These are phyloP conservation scores for Stegodyphus mimosarum DNA, from an alignment of 1,140 invertebrate genomes.

Conservation along the genomic window DNA sequence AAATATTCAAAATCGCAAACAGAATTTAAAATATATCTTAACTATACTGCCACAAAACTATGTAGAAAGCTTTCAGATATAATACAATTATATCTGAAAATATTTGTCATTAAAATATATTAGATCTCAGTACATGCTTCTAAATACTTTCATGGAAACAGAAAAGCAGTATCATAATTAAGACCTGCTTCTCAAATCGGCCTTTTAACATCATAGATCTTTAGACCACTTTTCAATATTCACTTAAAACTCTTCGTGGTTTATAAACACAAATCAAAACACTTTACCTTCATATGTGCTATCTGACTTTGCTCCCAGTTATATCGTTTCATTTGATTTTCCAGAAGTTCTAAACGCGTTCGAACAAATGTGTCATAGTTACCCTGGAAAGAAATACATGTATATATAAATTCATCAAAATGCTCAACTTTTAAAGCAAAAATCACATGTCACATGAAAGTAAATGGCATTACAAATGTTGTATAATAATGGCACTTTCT, in stretches of 20 bases:
- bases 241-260: too few species aligned
- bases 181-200: constrained; percentile 29
- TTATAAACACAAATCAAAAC: too few species aligned
- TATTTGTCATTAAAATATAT: neutral
- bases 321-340: constrained; percentile 99
- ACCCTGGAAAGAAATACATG: constrained; percentile 70
- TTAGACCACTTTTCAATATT: too few species aligned
- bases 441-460: too few species aligned
- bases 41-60: too few species aligned
- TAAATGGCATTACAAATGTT: too few species aligned
- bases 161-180: neutral
- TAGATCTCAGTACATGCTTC: constrained; percentile 14
- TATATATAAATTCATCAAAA: too few species aligned
- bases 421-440: too few species aligned
- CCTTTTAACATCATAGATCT: constrained; percentile 45
- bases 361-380: constrained; percentile 96
- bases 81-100: neutral
- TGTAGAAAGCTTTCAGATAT: too few species aligned
- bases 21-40: too few species aligned
- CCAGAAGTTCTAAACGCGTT: constrained; percentile 91
- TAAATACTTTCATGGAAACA: neutral
- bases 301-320: constrained; percentile 99
- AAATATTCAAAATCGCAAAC: too few species aligned
- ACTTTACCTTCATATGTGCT: constrained; percentile 92
- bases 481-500: too few species aligned